Evolutionary conservation across 2,888 invertebrate genomes (phyloP).

Genomic region (Cynaeus angustus): DNA sequence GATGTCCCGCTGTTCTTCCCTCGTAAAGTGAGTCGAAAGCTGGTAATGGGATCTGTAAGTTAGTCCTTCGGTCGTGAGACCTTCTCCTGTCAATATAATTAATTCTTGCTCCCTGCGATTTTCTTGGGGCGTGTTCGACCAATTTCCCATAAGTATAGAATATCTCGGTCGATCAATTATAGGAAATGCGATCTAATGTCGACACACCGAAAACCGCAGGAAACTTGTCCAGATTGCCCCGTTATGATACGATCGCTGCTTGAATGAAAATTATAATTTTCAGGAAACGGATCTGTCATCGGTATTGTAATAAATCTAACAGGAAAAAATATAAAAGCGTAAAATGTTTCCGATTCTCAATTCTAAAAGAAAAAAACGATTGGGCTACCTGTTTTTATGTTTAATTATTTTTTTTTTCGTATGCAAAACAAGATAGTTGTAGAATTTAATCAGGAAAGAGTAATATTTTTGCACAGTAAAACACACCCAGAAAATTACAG

Average conservation of each 20-base stretch:
- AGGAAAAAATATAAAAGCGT: too few relatives aligned
- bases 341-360: too few relatives aligned
- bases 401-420: too few relatives aligned
- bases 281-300: not conserved
- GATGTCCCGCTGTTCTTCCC: constrained; percentile 14
- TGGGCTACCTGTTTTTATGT: too few relatives aligned
- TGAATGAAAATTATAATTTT: not conserved
- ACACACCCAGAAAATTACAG: not conserved
- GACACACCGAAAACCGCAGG: constrained; percentile 40
- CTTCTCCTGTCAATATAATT: constrained; percentile 24
- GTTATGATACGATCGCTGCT: constrained; percentile 13
- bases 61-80: constrained; percentile 22
- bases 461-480: not conserved
- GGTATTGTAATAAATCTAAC: too few relatives aligned
- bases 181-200: constrained; percentile 32
- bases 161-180: constrained; percentile 37
- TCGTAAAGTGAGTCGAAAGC: constrained; percentile 15
- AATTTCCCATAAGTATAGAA: constrained; percentile 44
- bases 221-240: constrained; percentile 14
- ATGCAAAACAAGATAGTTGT: too few relatives aligned
- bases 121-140: constrained; percentile 35
- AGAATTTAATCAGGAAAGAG: too few relatives aligned
- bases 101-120: constrained; percentile 37
- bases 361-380: too few relatives aligned
- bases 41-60: constrained; percentile 22